Percentiles rank a stretch among this genome's conserved stretches.
Evolutionary conservation across 2,888 invertebrate genomes (phyloP).

Genomic region (Lymantria dispar): DNA sequence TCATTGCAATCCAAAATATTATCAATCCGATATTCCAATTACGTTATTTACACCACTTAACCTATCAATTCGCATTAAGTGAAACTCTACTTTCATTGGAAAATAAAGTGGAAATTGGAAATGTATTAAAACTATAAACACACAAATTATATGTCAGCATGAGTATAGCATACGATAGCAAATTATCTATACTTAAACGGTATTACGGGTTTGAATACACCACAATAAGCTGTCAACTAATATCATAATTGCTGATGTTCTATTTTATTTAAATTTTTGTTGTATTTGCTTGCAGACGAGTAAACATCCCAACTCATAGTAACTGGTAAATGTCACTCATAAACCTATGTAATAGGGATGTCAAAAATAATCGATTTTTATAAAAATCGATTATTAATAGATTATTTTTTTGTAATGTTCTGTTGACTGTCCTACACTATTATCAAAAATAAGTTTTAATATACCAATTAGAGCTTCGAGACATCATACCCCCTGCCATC

Average conservation of each 20-base stretch:
- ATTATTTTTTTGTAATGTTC: no score
- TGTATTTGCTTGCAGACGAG: no score
- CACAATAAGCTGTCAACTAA: background rate
- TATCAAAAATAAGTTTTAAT: no score
- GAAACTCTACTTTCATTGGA: conserved; percentile 65
- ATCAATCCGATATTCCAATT: background rate
- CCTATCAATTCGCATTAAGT: conserved; percentile 27
- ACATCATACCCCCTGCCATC: no score
- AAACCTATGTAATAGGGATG: no score
- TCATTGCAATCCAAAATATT: background rate
- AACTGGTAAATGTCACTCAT: no score
- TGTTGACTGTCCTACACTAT: no score
- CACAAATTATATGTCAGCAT: conserved; percentile 40
- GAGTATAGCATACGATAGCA: conserved; percentile 8
- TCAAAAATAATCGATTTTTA: no score
- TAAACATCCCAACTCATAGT: no score
- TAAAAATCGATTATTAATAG: no score
- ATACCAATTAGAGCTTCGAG: no score
- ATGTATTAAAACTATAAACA: conserved; percentile 40
- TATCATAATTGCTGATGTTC: background rate
- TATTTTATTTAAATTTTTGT: no score
- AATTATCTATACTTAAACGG: conserved; percentile 22
- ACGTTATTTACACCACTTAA: background rate
- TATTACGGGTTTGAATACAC: conserved; percentile 11
- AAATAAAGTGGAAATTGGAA: conserved; percentile 60